Evolutionary conservation across 2,113 vertebrate species (phyloP), one percentile per base, ranked within the genome.

Genomic region (Monopterus albus): DNA sequence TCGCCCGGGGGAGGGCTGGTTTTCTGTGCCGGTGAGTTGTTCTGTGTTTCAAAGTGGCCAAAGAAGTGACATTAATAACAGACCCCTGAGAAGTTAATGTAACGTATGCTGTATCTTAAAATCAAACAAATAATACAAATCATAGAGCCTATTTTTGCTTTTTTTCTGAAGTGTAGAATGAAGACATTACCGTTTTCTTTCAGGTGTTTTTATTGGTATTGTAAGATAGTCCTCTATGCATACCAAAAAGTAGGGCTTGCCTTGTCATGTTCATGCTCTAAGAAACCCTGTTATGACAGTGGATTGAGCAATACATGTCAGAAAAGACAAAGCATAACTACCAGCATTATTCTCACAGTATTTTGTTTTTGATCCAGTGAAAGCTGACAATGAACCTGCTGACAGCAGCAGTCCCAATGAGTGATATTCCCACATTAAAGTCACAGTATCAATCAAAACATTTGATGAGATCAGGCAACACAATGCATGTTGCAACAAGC

Each of bases 321-420:
- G 26, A 2, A 13, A 51, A 60, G 11, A 72, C 31, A 31, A 68
- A 38, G 6, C 21, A 33, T n/a, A 33, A 26, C 8, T 8, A 8
- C 47, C 28, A 13, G 6, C 38, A 52, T 71, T 56, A 38, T 46
- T 58, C 33, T 67, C 23, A 61, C 26, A 6, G 7, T 21, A 1
- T 63, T 76, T 62, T 75, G 18, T 40, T 66, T 84, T 40, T 33
- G 3, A 82, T 75, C 38, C 65, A 88, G 73, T 80, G 28, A 85
- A 71, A 64, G 4, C 60, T 51, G 62, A 56, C 29, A 75, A 82
- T 47, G 38, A 65, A 5, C 60, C 82, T 46, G 58, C 60, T 53
- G 73, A 82, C 31, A 43, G 39, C 29, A 15, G 15, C 13, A 17
- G 7, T 7, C 3, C 21, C 26, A 5, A 72, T 84, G n/a, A 86